These are phyloP conservation scores for Scytalopus superciliaris DNA, from an alignment of 2,113 vertebrate species.

Conservation along the genomic window DNA sequence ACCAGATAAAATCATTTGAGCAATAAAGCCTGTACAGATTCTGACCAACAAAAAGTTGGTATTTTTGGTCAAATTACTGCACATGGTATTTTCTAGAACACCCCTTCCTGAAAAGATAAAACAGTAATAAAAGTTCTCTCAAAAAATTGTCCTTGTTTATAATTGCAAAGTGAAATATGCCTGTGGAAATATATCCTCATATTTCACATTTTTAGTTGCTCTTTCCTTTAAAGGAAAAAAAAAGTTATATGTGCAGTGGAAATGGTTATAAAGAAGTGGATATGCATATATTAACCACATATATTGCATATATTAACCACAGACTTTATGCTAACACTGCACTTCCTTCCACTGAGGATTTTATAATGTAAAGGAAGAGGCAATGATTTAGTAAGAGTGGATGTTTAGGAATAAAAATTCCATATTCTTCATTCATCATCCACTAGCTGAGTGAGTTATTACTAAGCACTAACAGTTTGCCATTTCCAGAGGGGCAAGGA, in stretches of 20 bases:
- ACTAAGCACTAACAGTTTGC: not conserved
- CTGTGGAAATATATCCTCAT: not conserved
- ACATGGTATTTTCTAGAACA: slow-evolving; percentile 31
- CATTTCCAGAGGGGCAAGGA: not conserved
- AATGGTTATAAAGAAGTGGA: not conserved
- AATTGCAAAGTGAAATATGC: not conserved
- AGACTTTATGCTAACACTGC: not conserved
- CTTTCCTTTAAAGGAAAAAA: not conserved
- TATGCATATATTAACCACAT: not conserved
- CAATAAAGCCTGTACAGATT: slow-evolving; percentile 23
- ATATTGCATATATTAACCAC: not conserved
- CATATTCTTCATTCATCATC: not conserved
- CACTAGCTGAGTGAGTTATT: not conserved
- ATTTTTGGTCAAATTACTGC: slow-evolving; percentile 1
- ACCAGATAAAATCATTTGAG: slow-evolving; percentile 54
- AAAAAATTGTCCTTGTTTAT: not conserved
- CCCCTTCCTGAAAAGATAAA: slow-evolving; percentile 16
- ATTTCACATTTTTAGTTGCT: not conserved
- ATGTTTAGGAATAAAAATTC: not conserved
- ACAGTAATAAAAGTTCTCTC: not conserved
- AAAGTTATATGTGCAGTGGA: not conserved
- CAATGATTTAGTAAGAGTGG: not conserved
- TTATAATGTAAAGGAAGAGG: not conserved
- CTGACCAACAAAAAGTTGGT: not conserved
- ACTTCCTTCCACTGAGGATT: not conserved